Evolutionary conservation across 2,113 vertebrate species (phyloP).

Genomic region (Diadophis punctatus): DNA sequence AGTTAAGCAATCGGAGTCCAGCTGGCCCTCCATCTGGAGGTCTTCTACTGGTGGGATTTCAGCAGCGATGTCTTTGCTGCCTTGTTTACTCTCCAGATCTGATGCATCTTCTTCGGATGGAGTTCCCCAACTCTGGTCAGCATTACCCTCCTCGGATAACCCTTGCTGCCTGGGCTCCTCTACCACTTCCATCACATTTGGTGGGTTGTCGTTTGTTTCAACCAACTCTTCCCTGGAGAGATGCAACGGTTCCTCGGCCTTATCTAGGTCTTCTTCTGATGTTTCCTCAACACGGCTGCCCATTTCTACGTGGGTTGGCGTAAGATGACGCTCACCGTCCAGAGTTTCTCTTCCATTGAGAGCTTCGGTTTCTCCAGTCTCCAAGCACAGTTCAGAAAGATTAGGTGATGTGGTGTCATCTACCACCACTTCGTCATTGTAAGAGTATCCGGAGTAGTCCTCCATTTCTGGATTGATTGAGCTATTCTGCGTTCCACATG

Average conservation of each 20-base stretch:
- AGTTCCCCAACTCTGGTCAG: background rate
- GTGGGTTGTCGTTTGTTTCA: background rate
- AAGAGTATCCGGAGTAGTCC: rapidly evolving
- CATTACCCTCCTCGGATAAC: background rate
- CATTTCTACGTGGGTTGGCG: too few species aligned
- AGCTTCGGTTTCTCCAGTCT: background rate
- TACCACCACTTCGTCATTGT: rapidly evolving
- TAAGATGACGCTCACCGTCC: rapidly evolving
- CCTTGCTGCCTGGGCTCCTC: rapidly evolving
- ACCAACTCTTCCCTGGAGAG: background rate
- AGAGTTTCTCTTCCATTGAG: rapidly evolving
- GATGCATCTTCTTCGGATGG: background rate
- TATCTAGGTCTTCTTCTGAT: background rate
- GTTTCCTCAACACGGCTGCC: background rate
- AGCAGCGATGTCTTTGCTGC: rapidly evolving
- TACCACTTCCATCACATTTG: rapidly evolving
- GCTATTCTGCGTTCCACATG: too few species aligned
- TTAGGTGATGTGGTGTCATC: rapidly evolving
- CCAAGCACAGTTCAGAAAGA: rapidly evolving
- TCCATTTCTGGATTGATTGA: background rate
- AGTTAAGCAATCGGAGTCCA: too few species aligned
- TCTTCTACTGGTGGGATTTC: too few species aligned
- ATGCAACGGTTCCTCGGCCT: rapidly evolving
- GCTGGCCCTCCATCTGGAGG: too few species aligned
- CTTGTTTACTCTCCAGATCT: background rate